These are phyloP conservation scores for Stenotaenia linearis DNA, from an alignment of 2,888 invertebrate species.

Conservation along the genomic window DNA sequence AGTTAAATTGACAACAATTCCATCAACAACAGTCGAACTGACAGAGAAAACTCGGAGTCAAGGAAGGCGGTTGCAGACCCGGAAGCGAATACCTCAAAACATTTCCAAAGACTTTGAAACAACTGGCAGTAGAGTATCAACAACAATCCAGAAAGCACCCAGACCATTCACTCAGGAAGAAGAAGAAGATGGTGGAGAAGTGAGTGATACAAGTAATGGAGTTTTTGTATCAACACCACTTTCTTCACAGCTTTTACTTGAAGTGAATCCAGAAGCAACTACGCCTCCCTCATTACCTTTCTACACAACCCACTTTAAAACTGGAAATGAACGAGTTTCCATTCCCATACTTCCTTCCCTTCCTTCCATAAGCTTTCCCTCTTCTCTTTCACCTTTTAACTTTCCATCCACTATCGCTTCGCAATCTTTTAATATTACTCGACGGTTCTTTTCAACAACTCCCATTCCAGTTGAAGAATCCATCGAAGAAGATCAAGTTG, in stretches of 20 bases:
- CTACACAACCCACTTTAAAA: not conserved
- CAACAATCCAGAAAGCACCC: conserved; percentile 34
- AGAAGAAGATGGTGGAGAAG: conserved; percentile 2
- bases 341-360: not conserved
- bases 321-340: not conserved
- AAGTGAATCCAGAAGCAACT: not conserved
- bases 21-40: not conserved
- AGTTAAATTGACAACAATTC: not conserved
- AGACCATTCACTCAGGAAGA: not conserved
- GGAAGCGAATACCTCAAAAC: conserved; percentile 2
- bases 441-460: not conserved
- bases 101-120: conserved; percentile 24
- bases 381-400: not conserved
- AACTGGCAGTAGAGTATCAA: conserved; percentile 34
- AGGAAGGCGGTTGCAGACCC: not conserved
- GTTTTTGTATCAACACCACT: not conserved
- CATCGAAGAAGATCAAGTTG: conserved; percentile 21
- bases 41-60: not conserved
- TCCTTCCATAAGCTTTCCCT: not conserved
- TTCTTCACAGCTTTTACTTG: not conserved
- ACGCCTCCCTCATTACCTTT: not conserved
- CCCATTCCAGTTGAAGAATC: not conserved
- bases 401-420: not conserved
- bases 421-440: not conserved
- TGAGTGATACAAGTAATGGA: not conserved